Evolutionary conservation across 2,888 invertebrate genomes (phyloP), one percentile per base, ranked within the genome.

Genomic region (Euphydryas editha): DNA sequence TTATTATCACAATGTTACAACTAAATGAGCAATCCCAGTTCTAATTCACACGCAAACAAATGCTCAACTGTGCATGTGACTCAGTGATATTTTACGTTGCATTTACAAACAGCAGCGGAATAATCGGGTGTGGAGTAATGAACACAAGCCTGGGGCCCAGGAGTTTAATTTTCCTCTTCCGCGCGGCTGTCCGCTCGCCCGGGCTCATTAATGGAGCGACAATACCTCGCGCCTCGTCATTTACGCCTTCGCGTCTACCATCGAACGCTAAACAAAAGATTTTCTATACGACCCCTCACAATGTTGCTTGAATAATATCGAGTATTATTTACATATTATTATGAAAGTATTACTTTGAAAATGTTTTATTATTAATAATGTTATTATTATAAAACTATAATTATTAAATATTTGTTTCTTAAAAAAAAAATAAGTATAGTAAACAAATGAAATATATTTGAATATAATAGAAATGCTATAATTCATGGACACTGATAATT

Each of bases 111-210:
- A 82, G 82, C 78, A 79, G 80, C 78, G 77, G 79, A 84, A 85
- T 87, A 86, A 87, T 87, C 85, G 86, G 87, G 86, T 84, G 87
- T 85, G 84, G 85, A 86, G 84, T 89, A 90, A 88, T 89, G 88
- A 88, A 87, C 85, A 84, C 85, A 79, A 83, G 86, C 87, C 87
- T 76, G 83, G 85, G 88, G 90, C 90, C 87, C 90, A 87, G 87
- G 87, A 89, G 90, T 90, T 92, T 92, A 92, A 92, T 92, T 92
- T 92, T 92, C 92, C 92, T 92, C 87, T 92, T 92, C 92, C 92
- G 90, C 84, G 77, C 82, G 80, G 81, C 84, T 85, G 83, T 86
- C 85, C 85, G 84, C 81, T 81, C 74, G 73, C 75, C 84, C 76
- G 80, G 78, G 87, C 87, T 90, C 89, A 89, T 90, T 90, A 89